Evolutionary conservation across 2,888 invertebrate species (phyloP).

Genomic region (Campopleginae sp.): DNA sequence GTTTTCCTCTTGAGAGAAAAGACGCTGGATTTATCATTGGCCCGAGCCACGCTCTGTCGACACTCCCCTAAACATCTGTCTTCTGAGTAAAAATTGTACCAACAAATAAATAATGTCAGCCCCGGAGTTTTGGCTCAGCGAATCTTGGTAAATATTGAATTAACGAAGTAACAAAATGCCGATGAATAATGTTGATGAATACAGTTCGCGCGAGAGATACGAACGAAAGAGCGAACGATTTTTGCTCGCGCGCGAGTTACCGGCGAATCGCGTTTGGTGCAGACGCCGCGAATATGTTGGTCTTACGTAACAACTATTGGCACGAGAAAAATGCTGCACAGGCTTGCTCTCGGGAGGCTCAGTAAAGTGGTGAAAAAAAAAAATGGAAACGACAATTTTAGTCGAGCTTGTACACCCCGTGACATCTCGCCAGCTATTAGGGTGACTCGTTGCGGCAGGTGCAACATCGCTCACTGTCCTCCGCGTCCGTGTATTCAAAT

Average conservation of each 20-base stretch:
- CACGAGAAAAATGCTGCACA: neutral
- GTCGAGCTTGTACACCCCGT: conserved; percentile 75
- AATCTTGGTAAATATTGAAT: neutral
- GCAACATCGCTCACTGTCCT: conserved; percentile 83
- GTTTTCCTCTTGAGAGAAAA: conserved; percentile 43
- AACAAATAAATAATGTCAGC: conserved; percentile 13
- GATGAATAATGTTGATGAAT: neutral
- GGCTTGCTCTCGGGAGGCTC: neutral
- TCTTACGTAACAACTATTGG: conserved; percentile 45
- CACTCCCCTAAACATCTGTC: conserved; percentile 26
- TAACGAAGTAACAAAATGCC: neutral
- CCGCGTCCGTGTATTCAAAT: conserved; percentile 74
- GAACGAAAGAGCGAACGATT: neutral
- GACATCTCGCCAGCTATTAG: conserved; percentile 81
- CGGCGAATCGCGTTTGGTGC: neutral
- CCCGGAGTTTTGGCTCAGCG: neutral
- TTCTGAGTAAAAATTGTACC: neutral
- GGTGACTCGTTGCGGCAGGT: conserved; percentile 81
- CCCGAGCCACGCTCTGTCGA: conserved; percentile 24
- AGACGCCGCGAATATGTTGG: neutral
- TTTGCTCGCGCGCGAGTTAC: neutral
- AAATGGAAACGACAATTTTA: conserved; percentile 73
- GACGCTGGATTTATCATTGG: conserved; percentile 61
- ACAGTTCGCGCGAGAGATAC: neutral
- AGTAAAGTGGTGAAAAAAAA: conserved; percentile 47